phyloP scores from a whole-genome alignment of 2,113 vertebrate species.

The Psettodes erumei region DNA sequence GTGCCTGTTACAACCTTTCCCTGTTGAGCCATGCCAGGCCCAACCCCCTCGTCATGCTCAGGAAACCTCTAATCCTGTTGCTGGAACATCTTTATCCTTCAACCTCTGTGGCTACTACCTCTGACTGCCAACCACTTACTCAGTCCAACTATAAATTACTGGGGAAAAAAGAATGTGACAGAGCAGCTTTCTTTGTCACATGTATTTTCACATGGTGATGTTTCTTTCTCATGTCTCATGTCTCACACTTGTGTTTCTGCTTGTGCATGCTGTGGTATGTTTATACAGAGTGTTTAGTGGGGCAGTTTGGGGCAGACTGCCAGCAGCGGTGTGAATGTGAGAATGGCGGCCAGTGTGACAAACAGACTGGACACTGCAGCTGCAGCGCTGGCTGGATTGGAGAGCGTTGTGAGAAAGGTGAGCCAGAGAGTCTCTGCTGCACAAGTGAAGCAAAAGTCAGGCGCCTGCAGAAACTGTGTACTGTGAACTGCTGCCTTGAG shows the following conservation, averaged over 20 bases:
- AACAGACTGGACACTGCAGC: slow-evolving; percentile 79
- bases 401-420: slow-evolving; percentile 84
- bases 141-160: slow-evolving; percentile 32
- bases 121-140: slow-evolving; percentile 26
- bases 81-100: slow-evolving; percentile 47
- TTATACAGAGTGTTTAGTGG: slow-evolving; percentile 84
- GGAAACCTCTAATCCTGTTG: slow-evolving; percentile 65
- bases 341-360: slow-evolving; percentile 86
- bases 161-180: not conserved
- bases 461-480: slow-evolving; percentile 1
- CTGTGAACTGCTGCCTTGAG: slow-evolving; percentile 12
- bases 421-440: slow-evolving; percentile 20
- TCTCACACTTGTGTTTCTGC: slow-evolving; percentile 19
- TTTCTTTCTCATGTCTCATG: slow-evolving; percentile 18
- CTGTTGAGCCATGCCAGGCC: slow-evolving; percentile 18
- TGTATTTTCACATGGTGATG: not conserved
- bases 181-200: slow-evolving; percentile 2
- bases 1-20: slow-evolving; percentile 55
- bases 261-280: slow-evolving; percentile 12
- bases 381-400: slow-evolving; percentile 89
- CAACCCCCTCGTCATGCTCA: slow-evolving; percentile 33
- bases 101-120: slow-evolving; percentile 32
- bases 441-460: not conserved
- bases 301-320: slow-evolving; percentile 82
- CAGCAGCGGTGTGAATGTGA: slow-evolving; percentile 84